phyloP scores from a whole-genome alignment of 2,113 vertebrate species.

The Lathamus discolor region DNA sequence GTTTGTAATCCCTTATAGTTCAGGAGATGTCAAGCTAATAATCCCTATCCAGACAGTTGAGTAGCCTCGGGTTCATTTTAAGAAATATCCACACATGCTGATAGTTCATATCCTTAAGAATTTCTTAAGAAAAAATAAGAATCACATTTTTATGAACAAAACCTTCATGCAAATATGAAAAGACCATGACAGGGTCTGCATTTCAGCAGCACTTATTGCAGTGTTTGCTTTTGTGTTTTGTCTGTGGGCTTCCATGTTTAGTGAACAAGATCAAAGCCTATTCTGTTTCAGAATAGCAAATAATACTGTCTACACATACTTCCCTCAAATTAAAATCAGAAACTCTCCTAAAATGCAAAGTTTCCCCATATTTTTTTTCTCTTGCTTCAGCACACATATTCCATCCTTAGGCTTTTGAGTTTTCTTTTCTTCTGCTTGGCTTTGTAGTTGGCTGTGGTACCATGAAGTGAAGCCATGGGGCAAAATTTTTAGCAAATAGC shows the following conservation, averaged over 20 bases:
- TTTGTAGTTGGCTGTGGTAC: background rate
- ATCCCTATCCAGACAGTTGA: background rate
- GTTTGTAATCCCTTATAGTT: background rate
- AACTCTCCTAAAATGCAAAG: background rate
- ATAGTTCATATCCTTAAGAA: background rate
- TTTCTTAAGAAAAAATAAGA: background rate
- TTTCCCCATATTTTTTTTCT: fast-evolving
- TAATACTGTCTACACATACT: background rate
- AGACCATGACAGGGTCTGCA: background rate
- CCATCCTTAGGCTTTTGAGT: background rate
- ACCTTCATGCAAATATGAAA: background rate
- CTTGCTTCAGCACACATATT: background rate
- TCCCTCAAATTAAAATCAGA: background rate
- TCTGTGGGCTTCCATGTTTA: background rate
- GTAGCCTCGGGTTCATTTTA: background rate
- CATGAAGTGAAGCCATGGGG: background rate
- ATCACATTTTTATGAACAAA: background rate
- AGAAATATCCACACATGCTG: background rate
- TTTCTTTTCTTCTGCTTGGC: background rate
- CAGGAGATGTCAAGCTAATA: background rate
- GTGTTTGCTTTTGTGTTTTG: background rate
- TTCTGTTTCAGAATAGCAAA: background rate
- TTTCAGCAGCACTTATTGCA: background rate
- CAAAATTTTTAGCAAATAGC: background rate
- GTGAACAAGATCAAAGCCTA: background rate